Conservation (phyloP, 2,888 invertebrate genomes). For the Aspidiotus rigidus region DNA sequence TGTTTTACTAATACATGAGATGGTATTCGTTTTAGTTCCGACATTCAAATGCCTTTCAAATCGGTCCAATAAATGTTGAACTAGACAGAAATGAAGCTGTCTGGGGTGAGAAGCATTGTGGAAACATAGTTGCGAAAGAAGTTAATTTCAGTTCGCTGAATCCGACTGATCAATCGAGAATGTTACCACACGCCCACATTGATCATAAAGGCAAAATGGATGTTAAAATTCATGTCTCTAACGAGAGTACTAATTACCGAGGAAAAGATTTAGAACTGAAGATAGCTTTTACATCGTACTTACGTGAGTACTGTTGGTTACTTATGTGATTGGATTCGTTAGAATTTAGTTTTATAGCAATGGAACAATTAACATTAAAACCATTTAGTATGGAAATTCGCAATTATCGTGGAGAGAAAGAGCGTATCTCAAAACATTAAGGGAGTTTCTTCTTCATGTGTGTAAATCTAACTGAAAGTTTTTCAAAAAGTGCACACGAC, state of each 20-base stretch:
- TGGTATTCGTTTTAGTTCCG: conserved; percentile 38
- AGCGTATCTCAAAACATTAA: too few species aligned
- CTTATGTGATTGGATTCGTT: too few species aligned
- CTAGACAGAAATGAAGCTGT: conserved; percentile 39
- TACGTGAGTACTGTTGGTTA: conserved; percentile 41
- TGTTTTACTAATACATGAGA: too few species aligned
- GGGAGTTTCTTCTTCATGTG: too few species aligned
- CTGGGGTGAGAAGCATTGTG: conserved; percentile 39
- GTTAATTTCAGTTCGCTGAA: conserved; percentile 33
- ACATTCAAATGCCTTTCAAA: conserved; percentile 41
- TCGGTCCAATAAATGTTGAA: conserved; percentile 40
- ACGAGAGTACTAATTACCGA: conserved; percentile 39
- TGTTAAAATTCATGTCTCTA: conserved; percentile 45
- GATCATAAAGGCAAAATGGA: conserved; percentile 43
- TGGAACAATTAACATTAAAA: too few species aligned
- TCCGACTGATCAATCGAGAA: conserved; percentile 28
- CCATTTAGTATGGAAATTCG: too few species aligned
- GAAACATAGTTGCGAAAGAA: conserved; percentile 35
- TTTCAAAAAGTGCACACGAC: too few species aligned
- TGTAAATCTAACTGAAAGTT: too few species aligned
- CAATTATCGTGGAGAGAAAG: too few species aligned
- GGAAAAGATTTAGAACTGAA: conserved; percentile 43
- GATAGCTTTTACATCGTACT: conserved; percentile 46
- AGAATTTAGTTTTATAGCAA: too few species aligned
- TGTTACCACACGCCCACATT: conserved; percentile 40